Percentiles rank a stretch among this genome's conserved stretches.
These are phyloP conservation scores for Cecidostiba fungosa DNA, from an alignment of 2,888 invertebrate species.

Conservation along the genomic window DNA sequence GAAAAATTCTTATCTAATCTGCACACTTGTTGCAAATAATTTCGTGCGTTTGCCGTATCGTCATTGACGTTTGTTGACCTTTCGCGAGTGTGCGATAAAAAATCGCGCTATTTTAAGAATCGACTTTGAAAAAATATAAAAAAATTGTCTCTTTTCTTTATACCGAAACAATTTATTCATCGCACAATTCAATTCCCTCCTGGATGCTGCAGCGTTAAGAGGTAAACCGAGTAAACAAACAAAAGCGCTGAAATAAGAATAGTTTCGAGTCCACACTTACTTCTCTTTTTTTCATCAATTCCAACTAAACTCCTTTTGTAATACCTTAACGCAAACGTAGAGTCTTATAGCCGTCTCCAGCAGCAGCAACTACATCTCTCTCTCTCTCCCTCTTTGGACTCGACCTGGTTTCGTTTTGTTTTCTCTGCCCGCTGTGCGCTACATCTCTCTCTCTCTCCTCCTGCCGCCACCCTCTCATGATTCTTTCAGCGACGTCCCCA, in stretches of 20 bases:
- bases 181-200: no score
- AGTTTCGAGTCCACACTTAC: neutral
- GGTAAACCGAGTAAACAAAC: conserved; percentile 4
- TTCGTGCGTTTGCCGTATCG: neutral
- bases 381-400: conserved; percentile 16
- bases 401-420: conserved; percentile 57
- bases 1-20: conserved; percentile 12
- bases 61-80: neutral
- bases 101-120: neutral
- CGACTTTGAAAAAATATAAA: neutral
- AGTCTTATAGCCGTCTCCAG: neutral
- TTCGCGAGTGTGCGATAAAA: neutral
- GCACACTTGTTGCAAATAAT: neutral
- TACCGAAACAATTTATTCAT: no score
- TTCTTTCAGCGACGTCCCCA: conserved; percentile 45
- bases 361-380: neutral
- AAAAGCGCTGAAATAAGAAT: neutral
- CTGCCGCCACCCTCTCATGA: conserved; percentile 26
- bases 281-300: conserved; percentile 23
- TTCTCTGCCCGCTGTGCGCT: conserved; percentile 9
- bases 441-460: neutral
- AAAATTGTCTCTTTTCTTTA: neutral
- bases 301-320: conserved; percentile 40
- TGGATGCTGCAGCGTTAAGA: no score
- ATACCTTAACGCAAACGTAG: conserved; percentile 10